Evolutionary conservation across 2,888 invertebrate genomes (phyloP), one percentile per base, ranked within the genome.

Genomic region (Synanthedon tipuliformis): DNA sequence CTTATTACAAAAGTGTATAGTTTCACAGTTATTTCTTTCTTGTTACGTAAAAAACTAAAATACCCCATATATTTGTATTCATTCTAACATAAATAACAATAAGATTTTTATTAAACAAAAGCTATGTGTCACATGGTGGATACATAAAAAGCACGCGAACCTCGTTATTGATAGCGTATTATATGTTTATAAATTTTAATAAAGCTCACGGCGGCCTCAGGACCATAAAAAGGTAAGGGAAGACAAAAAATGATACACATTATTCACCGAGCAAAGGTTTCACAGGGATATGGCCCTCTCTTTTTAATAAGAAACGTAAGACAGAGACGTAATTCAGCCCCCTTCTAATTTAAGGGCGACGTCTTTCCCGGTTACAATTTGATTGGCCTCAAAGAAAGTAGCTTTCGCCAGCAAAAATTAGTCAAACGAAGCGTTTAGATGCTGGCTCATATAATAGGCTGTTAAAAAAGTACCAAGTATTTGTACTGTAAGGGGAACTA

Each of bases 181-280:
- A 73, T 63, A 57, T 52, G 55, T 52, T 57, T 57, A 57, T 57
- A 55, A 55, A 57, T 67, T 72, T 72, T 69, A 71, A 72, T 73
- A 71, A 71, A 70, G 65, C 65, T 34, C 34, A 34, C 34, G 60
- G 57, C 59, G 54, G 56, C 62, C 56, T 57, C 58, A 59, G 58
- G 60, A 59, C 62, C 62, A 68, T 69, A 68, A 68, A 68, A 68
- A 68, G 66, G 67, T 62, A 66, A 66, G 65, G 67, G 64, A 65
- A 63, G 61, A 61, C 68, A 68, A 74, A 71, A 73, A 73, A 74
- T 73, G 71, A 72, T 72, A 70, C 65, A 64, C 71, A 74, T 73
- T 71, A 73, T 64, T 74, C 70, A 74, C 60, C 57, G 66, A 40
- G 55, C 53, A 55, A 53, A 49, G 56, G 56, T 60, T 55, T 58